phyloP scores from a whole-genome alignment of 2,113 vertebrate species.

The Enhydra lutris region DNA sequence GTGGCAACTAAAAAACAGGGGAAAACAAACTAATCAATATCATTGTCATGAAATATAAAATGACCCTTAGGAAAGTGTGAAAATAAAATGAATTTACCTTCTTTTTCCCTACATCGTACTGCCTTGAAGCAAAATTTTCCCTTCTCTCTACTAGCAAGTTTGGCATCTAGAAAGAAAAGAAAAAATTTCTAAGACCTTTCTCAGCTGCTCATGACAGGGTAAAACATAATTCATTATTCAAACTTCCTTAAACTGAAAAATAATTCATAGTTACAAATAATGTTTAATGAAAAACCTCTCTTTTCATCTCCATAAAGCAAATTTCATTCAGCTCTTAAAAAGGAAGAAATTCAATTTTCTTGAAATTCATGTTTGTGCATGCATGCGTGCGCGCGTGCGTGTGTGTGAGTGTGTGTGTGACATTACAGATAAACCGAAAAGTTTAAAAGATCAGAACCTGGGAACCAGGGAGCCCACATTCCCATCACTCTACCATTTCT shows the following conservation, averaged over 20 bases:
- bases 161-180: conserved; percentile 87
- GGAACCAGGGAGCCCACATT: neutral
- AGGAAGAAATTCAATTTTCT: conserved; percentile 27
- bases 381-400: fast-evolving
- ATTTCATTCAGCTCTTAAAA: neutral
- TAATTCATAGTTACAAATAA: conserved; percentile 12
- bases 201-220: neutral
- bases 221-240: conserved; percentile 19
- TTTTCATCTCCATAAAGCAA: conserved; percentile 1
- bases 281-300: neutral
- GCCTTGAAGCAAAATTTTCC: conserved; percentile 96
- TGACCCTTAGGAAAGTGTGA: neutral
- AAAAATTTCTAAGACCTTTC: conserved; percentile 20
- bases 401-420: neutral
- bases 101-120: conserved; percentile 86
- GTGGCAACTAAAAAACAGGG: conserved; percentile 76
- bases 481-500: neutral
- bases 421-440: neutral
- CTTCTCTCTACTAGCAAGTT: conserved; percentile 91
- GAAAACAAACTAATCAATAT: conserved; percentile 49
- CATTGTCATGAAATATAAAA: conserved; percentile 22
- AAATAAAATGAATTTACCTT: conserved; percentile 83
- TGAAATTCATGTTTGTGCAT: neutral
- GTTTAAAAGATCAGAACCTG: neutral
- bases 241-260: neutral